Base-by-base conservation (phyloP, 2,797 vertebrate species). In the Saguinus oedipus region DNA sequence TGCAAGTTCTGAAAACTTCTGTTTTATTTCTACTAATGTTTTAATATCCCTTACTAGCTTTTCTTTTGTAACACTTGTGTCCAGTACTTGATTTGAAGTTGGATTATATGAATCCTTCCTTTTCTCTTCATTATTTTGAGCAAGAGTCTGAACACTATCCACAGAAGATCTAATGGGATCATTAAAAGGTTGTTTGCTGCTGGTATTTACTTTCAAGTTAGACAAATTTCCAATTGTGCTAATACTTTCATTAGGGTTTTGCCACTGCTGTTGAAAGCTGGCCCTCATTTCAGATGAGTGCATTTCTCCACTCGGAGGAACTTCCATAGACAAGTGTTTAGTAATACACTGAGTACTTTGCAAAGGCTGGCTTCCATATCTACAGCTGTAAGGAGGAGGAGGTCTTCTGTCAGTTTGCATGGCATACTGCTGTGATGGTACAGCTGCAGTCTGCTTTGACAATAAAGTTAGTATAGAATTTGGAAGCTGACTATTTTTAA, bases 1-100 rank as follows among this genome's bases (percentile, higher is more conserved):
- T 92, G 98, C 97, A 95, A 99, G 94, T 46, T 98, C 94, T 22
- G 85, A 81, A 53, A 97, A 97, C 30, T 94, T 98, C 46, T 70
- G 98, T 97, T 97, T 98, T 44, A 98, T 96, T 96, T 22, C 8
- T 2, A 95, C 15, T 70, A 99, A 88, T 30, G 50, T 98, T 91
- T 97, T 91, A 91, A 98, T 94, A 97, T 99, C 98, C 61, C 96
- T 96, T 30, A 76, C 96, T 68, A 98, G 93, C 44, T 84, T 98
- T 57, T 98, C 97, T 92, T 96, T 98, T 50, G 95, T 90, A 44
- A 84, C 46, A 84, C 15, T 83, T 96, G 97, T 93, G 86, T 95
- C 94, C 11, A 30, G 26, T 19, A 90, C 75, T 84, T 97, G 96
- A 89, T 72, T 95, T 88, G 98, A 97, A 90, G 90, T 13, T 92